A percentile compares a stretch with the other conserved stretches of the same genome.
These are phyloP conservation scores for Hanleya hanleyi DNA, from an alignment of 2,888 invertebrate species.

Conservation along the genomic window DNA sequence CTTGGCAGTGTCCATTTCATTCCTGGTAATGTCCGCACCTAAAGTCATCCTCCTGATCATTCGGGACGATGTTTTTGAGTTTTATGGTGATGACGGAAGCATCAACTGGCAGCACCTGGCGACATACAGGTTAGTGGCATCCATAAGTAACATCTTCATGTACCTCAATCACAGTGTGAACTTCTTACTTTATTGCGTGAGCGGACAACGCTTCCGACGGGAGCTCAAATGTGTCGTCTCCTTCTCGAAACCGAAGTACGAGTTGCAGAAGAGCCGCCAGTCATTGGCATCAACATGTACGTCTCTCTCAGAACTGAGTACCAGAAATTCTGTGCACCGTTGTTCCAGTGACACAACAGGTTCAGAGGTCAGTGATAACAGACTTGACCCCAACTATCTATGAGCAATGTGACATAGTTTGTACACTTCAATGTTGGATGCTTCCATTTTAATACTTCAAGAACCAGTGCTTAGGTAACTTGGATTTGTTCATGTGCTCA, in stretches of 20 bases:
- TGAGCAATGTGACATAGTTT: too few species aligned
- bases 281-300: neutral
- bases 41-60: slow-evolving; percentile 54
- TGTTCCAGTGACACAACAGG: neutral
- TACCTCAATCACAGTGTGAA: slow-evolving; percentile 66
- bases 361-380: neutral
- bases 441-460: too few species aligned
- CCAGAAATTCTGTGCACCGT: neutral
- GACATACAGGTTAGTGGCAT: slow-evolving; percentile 41
- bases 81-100: slow-evolving; percentile 25
- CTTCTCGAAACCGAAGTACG: neutral
- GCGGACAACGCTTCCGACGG: slow-evolving; percentile 55
- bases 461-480: too few species aligned
- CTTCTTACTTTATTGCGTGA: slow-evolving; percentile 62
- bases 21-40: slow-evolving; percentile 55
- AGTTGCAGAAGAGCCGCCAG: neutral
- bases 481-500: too few species aligned
- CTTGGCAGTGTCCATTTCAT: slow-evolving; percentile 53
- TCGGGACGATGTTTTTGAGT: slow-evolving; percentile 43
- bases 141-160: slow-evolving; percentile 49
- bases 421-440: too few species aligned
- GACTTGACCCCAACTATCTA: too few species aligned
- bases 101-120: slow-evolving; percentile 44
- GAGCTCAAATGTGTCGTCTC: slow-evolving; percentile 36
- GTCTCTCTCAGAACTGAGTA: neutral